Percentiles rank a stretch among this genome's conserved stretches.
These are phyloP conservation scores for Dicrurus megarhynchus DNA, from an alignment of 2,113 vertebrate genomes.

Conservation along the genomic window DNA sequence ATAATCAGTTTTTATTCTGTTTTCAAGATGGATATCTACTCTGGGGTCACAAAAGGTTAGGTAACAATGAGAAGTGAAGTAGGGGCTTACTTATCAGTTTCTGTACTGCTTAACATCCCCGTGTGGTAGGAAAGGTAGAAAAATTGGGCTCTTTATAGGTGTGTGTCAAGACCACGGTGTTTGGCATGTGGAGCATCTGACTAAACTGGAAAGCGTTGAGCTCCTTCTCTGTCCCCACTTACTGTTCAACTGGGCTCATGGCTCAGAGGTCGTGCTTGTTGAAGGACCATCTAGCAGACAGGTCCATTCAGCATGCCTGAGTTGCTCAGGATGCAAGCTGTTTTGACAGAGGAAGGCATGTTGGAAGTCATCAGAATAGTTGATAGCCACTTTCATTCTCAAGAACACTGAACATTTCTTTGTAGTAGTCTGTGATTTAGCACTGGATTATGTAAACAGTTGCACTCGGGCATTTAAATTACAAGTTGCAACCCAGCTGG, in stretches of 20 bases:
- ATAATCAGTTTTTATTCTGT: not conserved
- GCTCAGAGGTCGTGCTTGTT: not conserved
- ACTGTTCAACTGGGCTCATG: not conserved
- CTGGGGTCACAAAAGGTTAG: not conserved
- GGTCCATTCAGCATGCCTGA: not conserved
- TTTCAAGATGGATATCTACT: not conserved
- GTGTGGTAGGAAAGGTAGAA: not conserved
- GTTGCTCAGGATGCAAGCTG: not conserved
- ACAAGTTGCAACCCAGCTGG: not conserved
- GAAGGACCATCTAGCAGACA: not conserved
- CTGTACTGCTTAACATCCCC: not conserved
- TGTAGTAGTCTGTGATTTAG: not conserved
- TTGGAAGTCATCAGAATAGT: not conserved
- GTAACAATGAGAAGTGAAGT: not conserved
- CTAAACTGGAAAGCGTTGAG: not conserved
- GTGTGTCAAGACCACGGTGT: not conserved
- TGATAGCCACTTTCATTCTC: not conserved
- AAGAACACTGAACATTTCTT: not conserved
- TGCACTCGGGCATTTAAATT: slow-evolving; percentile 14
- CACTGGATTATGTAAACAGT: not conserved
- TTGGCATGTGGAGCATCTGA: not conserved
- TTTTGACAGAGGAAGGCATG: not conserved
- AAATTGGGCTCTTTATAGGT: not conserved
- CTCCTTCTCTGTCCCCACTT: not conserved
- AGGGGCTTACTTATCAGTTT: not conserved